A percentile compares a stretch with the other conserved stretches of the same genome.
These are phyloP conservation scores for Drosophila micromelanica DNA, from an alignment of 1,140 invertebrate genomes.

Conservation along the genomic window DNA sequence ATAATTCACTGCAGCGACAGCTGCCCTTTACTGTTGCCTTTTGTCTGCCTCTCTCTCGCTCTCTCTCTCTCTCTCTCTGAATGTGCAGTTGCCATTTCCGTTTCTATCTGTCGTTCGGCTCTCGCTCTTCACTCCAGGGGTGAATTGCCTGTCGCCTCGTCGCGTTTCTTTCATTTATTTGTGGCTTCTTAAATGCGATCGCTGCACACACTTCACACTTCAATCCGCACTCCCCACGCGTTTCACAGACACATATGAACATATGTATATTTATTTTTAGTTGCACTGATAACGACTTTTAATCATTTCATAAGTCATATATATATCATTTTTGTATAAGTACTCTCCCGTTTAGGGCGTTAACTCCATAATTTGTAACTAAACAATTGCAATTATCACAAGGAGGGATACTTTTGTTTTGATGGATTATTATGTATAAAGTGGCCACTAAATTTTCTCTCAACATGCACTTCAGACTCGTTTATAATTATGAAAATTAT, in stretches of 20 bases:
- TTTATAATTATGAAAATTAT: not conserved
- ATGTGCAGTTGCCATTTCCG: constrained; percentile 62
- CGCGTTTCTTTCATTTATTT: constrained; percentile 65
- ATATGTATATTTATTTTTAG: not conserved
- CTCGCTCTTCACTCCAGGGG: constrained; percentile 32
- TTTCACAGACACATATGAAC: not conserved
- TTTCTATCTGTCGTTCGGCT: constrained; percentile 35
- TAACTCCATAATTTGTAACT: constrained; percentile 7
- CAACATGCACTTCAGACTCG: not conserved
- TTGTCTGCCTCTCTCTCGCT: constrained; percentile 3
- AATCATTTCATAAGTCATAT: not conserved
- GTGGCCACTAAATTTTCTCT: not conserved
- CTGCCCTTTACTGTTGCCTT: constrained; percentile 38
- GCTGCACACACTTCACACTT: constrained; percentile 11
- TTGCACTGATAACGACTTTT: constrained; percentile 13
- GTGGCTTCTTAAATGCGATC: constrained; percentile 36
- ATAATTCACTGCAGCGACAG: constrained; percentile 48
- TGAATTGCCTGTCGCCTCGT: constrained; percentile 44
- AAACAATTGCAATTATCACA: not conserved
- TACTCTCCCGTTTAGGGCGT: not conserved
- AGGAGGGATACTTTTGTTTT: not conserved
- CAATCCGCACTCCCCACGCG: not conserved
- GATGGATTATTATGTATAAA: not conserved
- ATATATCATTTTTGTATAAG: not conserved
- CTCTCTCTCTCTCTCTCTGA: constrained; percentile 11